Evolutionary conservation across 2,797 vertebrate genomes (phyloP).

Genomic region (Clarias pachynema): DNA sequence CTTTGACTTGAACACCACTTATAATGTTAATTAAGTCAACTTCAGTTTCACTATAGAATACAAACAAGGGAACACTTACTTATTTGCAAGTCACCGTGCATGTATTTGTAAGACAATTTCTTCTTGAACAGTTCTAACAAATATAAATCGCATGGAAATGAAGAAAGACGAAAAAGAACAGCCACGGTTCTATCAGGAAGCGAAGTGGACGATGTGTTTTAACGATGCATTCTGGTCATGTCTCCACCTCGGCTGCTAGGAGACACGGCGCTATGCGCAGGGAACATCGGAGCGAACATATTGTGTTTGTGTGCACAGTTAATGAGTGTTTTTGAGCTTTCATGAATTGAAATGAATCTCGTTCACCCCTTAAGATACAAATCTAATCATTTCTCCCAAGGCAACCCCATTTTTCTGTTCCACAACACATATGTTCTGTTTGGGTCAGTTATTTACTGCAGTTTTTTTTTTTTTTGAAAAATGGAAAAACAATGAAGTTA

Average conservation of each 20-base stretch:
- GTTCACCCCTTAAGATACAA: background rate
- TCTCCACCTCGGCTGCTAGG: slow-evolving; percentile 21
- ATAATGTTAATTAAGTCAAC: background rate
- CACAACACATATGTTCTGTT: background rate
- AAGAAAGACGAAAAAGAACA: slow-evolving; percentile 44
- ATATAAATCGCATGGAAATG: slow-evolving; percentile 68
- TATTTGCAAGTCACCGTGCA: background rate
- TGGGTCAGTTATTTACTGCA: background rate
- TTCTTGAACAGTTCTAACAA: slow-evolving; percentile 49
- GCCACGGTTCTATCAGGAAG: slow-evolving; percentile 62
- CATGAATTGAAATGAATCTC: slow-evolving; percentile 30
- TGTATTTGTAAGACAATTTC: background rate
- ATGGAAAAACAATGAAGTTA: background rate
- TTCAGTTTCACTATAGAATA: background rate
- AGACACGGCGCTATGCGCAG: slow-evolving; percentile 1
- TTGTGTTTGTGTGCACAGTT: slow-evolving; percentile 27
- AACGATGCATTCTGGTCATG: slow-evolving; percentile 50
- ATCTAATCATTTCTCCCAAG: background rate
- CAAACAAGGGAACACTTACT: no score
- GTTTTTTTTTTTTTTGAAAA: no score
- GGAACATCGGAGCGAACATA: background rate
- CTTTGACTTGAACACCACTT: no score
- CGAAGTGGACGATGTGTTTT: slow-evolving; percentile 61
- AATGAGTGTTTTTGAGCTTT: slow-evolving; percentile 26
- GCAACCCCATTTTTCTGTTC: background rate